Conservation (phyloP, 1,140 invertebrate genomes). For the Zaprionus nigranus region DNA sequence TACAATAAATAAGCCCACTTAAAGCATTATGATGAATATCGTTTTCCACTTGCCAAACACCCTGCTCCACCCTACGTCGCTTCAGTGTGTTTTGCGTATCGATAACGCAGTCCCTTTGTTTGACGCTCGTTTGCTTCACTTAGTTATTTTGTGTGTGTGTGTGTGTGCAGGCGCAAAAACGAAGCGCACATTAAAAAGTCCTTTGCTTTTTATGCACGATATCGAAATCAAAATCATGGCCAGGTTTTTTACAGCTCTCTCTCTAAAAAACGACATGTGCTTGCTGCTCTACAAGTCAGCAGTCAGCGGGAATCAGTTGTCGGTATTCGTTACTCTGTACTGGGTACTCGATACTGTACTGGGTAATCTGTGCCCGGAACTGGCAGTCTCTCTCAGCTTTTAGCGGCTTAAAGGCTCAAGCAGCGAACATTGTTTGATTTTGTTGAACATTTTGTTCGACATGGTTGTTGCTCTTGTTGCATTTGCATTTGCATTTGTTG, state of each 20-base stretch:
- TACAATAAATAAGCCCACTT: neutral
- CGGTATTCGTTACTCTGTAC: neutral
- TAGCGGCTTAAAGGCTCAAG: slow-evolving; percentile 76
- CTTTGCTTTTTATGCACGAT: slow-evolving; percentile 25
- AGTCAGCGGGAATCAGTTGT: neutral
- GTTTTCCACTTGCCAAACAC: neutral
- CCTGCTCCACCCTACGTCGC: too few species aligned
- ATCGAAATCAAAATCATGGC: slow-evolving; percentile 38
- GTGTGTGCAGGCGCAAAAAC: neutral
- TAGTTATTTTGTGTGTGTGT: neutral
- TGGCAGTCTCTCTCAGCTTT: slow-evolving; percentile 14
- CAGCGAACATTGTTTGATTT: slow-evolving; percentile 74
- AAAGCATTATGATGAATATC: neutral
- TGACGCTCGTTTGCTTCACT: neutral
- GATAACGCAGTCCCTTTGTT: slow-evolving; percentile 38
- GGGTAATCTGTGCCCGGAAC: too few species aligned
- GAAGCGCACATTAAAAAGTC: slow-evolving; percentile 23
- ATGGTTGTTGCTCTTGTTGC: slow-evolving; percentile 32
- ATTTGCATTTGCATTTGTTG: slow-evolving; percentile 55
- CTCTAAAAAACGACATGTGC: slow-evolving; percentile 64
- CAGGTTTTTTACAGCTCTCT: slow-evolving; percentile 43
- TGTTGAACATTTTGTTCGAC: slow-evolving; percentile 63
- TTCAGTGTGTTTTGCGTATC: neutral
- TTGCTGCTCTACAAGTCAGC: neutral
- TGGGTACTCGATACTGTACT: neutral